These are phyloP conservation scores for Channa argus DNA, from an alignment of 2,113 vertebrate genomes.

Conservation along the genomic window DNA sequence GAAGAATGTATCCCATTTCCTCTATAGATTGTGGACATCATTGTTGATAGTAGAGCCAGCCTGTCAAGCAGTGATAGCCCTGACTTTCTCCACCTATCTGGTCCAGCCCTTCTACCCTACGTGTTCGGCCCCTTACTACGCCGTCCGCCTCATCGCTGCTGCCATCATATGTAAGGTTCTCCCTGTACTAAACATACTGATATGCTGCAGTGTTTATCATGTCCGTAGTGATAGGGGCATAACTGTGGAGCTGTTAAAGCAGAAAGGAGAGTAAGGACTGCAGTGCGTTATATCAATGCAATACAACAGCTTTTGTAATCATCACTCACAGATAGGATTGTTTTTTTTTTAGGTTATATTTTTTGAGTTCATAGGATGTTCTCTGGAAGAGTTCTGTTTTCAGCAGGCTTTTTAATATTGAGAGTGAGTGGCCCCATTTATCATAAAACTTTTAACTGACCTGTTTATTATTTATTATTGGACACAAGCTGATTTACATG, in stretches of 20 bases:
- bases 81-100: constrained; percentile 87
- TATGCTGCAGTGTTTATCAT: no score
- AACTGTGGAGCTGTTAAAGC: background rate
- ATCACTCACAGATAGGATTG: no score
- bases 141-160: constrained; percentile 84
- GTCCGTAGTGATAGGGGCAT: background rate
- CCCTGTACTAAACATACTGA: background rate
- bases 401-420: no score
- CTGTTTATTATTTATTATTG: no score
- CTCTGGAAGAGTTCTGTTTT: no score
- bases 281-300: background rate
- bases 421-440: no score
- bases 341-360: no score
- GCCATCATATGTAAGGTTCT: constrained; percentile 81
- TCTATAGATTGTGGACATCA: constrained; percentile 83
- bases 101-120: constrained; percentile 85
- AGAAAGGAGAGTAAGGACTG: background rate
- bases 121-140: constrained; percentile 76
- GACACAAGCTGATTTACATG: no score
- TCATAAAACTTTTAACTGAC: no score
- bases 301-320: background rate
- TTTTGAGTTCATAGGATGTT: no score
- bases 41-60: constrained; percentile 87
- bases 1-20: background rate
- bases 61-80: constrained; percentile 86